Evolutionary conservation across 2,797 vertebrate species (phyloP), one percentile per base, ranked within the genome.

Genomic region (Sebastes itinus): DNA sequence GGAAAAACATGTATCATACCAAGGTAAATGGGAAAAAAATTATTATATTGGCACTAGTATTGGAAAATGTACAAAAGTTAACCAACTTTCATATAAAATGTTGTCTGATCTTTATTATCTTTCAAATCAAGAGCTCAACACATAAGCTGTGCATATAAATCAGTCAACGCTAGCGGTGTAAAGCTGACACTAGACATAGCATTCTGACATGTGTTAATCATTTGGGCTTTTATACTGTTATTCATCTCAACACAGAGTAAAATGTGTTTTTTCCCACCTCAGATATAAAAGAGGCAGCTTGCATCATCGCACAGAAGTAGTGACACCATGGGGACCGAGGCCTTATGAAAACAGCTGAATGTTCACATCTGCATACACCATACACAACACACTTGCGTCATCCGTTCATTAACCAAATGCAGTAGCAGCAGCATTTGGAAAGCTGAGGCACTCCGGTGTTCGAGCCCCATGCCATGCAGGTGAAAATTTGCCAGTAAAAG

Each of bases 401-500:
- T 82, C 33, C 25, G 2, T 77, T 88, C 81, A 85, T 90, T 89
- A 89, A 77, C 69, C 32, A 38, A 86, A 81, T 38, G 84, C 81
- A 72, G 89, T 87, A 87, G 89, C 83, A 80, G 75, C 74, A 71
- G 79, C 27, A 2, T 80, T 85, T 88, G 89, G 89, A 92, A 77
- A 38, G 69, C 59, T 75, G 75, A 81, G 72, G 2, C 28, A 10
- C 46, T 64, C 22, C 25, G 12, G 67, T 28, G 81, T 88, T 88
- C 55, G 9, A 90, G 81, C 76, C 74, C 72, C 74, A 84, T 78
- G 78, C 84, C 81, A 86, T 72, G 88, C 83, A 93, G 92, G 92
- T 92, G 92, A 93, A 93, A 88, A 93, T 91, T 72, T 94, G 88
- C 92, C 92, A 90, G 91, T 94, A 89, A 93, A 94, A 90, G 89